Percentiles rank a stretch among this genome's conserved stretches.
Conservation (phyloP, 2,797 vertebrate genomes). For the Falco naumanni region DNA sequence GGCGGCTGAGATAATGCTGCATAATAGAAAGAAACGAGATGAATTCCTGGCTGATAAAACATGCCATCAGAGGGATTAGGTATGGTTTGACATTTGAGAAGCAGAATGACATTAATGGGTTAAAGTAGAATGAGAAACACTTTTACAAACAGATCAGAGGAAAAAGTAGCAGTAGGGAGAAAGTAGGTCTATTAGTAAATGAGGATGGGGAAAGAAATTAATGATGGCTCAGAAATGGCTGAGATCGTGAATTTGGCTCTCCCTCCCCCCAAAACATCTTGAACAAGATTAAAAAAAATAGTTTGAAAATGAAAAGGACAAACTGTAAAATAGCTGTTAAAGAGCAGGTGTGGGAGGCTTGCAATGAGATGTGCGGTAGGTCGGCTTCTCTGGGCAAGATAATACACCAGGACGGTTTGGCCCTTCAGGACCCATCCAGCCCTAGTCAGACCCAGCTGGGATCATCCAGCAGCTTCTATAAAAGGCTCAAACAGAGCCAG, state of each 20-base stretch:
- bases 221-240: constrained; percentile 9
- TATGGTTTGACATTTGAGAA: constrained; percentile 28
- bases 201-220: constrained; percentile 30
- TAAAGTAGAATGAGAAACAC: constrained; percentile 32
- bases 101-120: constrained; percentile 48
- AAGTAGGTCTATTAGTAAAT: constrained; percentile 54
- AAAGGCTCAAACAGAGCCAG: background rate
- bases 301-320: background rate
- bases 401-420: background rate
- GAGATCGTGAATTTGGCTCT: background rate
- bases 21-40: constrained; percentile 53
- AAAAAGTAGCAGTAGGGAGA: constrained; percentile 12
- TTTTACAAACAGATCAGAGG: constrained; percentile 43
- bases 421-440: background rate
- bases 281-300: background rate
- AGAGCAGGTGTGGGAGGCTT: background rate
- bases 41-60: constrained; percentile 50
- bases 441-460: background rate
- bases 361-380: background rate
- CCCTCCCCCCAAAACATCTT: background rate
- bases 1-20: constrained; percentile 41
- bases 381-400: background rate
- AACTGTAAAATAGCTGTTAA: background rate
- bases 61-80: constrained; percentile 11
- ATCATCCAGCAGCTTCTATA: background rate